Base-by-base conservation (phyloP, 2,113 vertebrate genomes). In the Eretmodus cyanostictus region DNA sequence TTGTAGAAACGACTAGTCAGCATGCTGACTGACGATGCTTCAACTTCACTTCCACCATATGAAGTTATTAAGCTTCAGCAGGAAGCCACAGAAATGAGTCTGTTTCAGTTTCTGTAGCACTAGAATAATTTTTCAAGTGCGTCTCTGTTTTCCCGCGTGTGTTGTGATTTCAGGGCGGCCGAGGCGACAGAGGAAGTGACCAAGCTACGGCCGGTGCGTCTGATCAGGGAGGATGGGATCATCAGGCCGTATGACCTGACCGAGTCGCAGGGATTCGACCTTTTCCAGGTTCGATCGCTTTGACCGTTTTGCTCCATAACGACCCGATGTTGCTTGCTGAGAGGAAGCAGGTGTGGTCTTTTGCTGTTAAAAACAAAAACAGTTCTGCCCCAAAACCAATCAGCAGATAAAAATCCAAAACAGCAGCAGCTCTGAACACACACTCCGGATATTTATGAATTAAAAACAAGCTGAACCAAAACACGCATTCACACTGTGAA, bases 131-230 rank as follows among this genome's bases (percentile, higher is more conserved):
- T 59, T 17, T 22, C 2, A 45, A 29, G 59, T 27, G 12, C 5
- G 9, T 68, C 47, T 87, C 49, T 55, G 42, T 87, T 47, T 27
- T 5, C 40, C 14, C 9, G 13, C 29, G 31, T 86, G 53, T 89
- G 55, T 59, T 45, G 27, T 89, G 80, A 1, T 93, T 84, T 51
- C 92, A 99, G 98, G 93, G 99, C 88, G 80, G 98, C 98, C 9
- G 99, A 99, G 86, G 97, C 98, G 0, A 97, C 98, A 1, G 98
- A 99, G 89, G 98, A 99, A 31, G 99, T 99, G 45, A 97, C 94
- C 4, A 98, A 96, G 63, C 96, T 99, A 4, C 97, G 99, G 1
- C 98, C 98, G 1, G 97, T 97, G 2, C 97, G 98, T 16, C 95
- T 98, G 51, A 98, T 99, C 90, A 96, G 91, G 0, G 98, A 99